Conservation (phyloP, 2,888 invertebrate species). For the Anaspis maculata region DNA sequence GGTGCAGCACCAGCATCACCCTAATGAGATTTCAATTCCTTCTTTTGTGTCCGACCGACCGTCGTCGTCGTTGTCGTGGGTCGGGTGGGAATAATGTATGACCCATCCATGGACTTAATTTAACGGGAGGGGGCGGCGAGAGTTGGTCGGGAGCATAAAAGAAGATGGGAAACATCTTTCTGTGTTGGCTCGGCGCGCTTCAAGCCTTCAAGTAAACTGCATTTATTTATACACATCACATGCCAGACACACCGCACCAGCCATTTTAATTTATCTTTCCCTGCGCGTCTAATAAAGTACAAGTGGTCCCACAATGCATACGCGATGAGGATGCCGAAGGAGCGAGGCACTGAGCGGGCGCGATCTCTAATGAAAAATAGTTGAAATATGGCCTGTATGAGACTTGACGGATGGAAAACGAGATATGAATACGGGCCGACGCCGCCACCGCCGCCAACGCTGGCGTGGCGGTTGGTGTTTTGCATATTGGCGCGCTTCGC, state of each 20-base stretch:
- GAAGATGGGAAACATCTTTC: too few species aligned
- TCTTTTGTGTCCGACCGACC: constrained; percentile 21
- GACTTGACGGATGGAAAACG: constrained; percentile 15
- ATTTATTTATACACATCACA: constrained; percentile 16
- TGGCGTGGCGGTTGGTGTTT: constrained; percentile 3
- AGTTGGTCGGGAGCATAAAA: too few species aligned
- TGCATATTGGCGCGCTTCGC: constrained; percentile 2
- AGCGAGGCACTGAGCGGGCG: too few species aligned
- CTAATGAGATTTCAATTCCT: constrained; percentile 25
- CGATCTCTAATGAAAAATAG: constrained; percentile 25
- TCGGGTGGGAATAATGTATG: constrained; percentile 15
- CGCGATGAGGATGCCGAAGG: constrained; percentile 32
- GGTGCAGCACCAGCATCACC: constrained; percentile 13
- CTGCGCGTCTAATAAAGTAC: constrained; percentile 27
- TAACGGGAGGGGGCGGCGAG: constrained; percentile 8
- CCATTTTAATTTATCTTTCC: constrained; percentile 32
- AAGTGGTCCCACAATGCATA: constrained; percentile 32
- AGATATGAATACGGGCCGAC: constrained; percentile 17
- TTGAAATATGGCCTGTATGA: constrained; percentile 22
- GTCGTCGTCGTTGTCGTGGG: too few species aligned
- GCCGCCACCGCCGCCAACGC: constrained; percentile 4
- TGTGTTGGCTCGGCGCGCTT: too few species aligned
- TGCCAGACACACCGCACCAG: constrained; percentile 17
- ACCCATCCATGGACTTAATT: constrained; percentile 10
- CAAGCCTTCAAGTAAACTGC: too few species aligned